These are phyloP conservation scores for Drosophila algonquin DNA, from an alignment of 2,888 invertebrate genomes.

Conservation along the genomic window DNA sequence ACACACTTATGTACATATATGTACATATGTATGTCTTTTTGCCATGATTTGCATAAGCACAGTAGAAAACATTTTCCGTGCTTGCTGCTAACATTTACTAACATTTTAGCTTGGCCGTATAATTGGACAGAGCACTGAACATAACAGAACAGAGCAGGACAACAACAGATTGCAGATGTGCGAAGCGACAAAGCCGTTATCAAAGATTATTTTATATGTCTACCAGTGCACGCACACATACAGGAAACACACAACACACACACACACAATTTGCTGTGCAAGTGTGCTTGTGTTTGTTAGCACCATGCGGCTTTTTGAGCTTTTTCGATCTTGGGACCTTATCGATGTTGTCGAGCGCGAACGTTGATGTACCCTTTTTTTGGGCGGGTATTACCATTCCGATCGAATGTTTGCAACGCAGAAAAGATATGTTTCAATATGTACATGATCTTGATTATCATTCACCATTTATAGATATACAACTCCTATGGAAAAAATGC, in stretches of 20 bases:
- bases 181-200: conserved; percentile 67
- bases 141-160: conserved; percentile 39
- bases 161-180: conserved; percentile 58
- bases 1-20: no score
- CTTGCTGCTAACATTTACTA: neutral
- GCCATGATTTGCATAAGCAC: no score
- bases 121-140: neutral
- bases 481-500: no score
- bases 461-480: neutral
- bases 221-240: neutral
- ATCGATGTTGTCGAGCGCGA: neutral
- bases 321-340: neutral
- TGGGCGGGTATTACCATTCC: neutral
- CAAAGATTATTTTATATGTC: conserved; percentile 59
- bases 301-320: conserved; percentile 2
- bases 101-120: conserved; percentile 45
- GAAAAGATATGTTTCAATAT: neutral
- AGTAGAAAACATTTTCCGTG: no score
- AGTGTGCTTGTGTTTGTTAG: no score
- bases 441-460: neutral
- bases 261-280: no score
- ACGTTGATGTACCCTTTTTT: neutral
- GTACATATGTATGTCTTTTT: no score
- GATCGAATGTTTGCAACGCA: neutral
- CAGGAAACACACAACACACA: no score